Percentiles rank a stretch among this genome's conserved stretches.
Evolutionary conservation across 2,113 vertebrate genomes (phyloP).

Genomic region (rabbit (Oryctolagus cuniculus)): DNA sequence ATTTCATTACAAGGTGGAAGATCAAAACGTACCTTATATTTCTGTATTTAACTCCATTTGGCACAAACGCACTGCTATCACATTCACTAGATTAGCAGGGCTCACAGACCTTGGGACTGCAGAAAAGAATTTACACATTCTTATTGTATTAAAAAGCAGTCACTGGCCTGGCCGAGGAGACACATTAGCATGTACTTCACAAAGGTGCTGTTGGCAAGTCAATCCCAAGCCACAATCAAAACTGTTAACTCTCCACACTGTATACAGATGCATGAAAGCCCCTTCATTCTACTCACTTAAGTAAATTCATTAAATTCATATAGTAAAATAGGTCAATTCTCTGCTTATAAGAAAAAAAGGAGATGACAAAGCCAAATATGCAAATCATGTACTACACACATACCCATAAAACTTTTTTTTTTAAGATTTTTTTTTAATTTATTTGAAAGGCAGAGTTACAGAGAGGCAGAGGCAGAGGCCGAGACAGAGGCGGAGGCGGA

Average conservation of each 20-base stretch:
- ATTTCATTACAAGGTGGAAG: constrained; percentile 70
- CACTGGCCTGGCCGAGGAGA: neutral
- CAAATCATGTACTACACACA: neutral
- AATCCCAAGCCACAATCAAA: neutral
- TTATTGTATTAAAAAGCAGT: constrained; percentile 60
- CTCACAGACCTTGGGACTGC: constrained; percentile 49
- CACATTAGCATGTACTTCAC: neutral
- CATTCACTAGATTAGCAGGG: constrained; percentile 73
- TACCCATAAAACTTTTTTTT: no score
- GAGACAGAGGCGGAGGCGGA: no score
- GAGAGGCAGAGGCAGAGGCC: no score
- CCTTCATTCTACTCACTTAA: neutral
- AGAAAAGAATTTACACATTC: constrained; percentile 65
- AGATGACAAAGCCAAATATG: neutral
- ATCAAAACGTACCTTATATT: constrained; percentile 32
- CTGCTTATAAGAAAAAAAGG: neutral
- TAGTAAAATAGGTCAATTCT: neutral
- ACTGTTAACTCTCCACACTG: neutral
- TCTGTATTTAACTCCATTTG: constrained; percentile 67
- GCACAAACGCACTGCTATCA: constrained; percentile 48
- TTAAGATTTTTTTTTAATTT: no score
- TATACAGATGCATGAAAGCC: neutral
- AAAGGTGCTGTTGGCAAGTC: neutral
- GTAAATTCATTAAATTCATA: neutral
- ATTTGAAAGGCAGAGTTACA: no score